Base-by-base conservation (phyloP, 2,888 invertebrate species). In the Melanophora roralis region DNA sequence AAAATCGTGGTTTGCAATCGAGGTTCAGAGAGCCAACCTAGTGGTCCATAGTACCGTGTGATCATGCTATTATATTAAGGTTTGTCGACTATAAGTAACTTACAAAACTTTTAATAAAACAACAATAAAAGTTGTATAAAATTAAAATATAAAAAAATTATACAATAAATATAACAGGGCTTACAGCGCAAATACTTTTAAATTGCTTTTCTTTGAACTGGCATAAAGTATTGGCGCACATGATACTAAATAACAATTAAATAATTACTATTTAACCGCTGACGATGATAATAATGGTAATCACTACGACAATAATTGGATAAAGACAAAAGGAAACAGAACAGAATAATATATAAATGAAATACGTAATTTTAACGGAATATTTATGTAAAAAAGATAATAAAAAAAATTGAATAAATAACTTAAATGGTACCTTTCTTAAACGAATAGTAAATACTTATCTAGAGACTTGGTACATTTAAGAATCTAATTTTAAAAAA, bases 91-190 rank as follows among this genome's bases (percentile, higher is more conserved):
- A n/a, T n/a, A n/a, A n/a, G n/a, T n/a, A n/a, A n/a, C n/a, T n/a
- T n/a, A n/a, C n/a, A n/a, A n/a, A n/a, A 45, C 16, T 16, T 45
- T 7, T 45, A 45, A 45, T 16, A n/a, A n/a, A n/a, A n/a, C n/a
- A n/a, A n/a, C n/a, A n/a, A n/a, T n/a, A n/a, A n/a, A n/a, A 14
- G 16, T 14, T 14, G 21, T 12, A 8, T 23, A 16, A 40, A 65
- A 65, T 65, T 36, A 49, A 51, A n/a, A n/a, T n/a, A 11, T 53
- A 32, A 51, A 16, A 27, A 38, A 49, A 49, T n/a, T 64, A 38
- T 16, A 43, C 1, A 36, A 21, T 47, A 23, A 40, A 40, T 64
- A 36, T 64, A 38, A 23, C 36, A 49, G 49, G 21, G 14, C 21
- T 47, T 12, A 34, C 16, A 45, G 16, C 45, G 45, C 16, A 34